A percentile compares a stretch with the other conserved stretches of the same genome.
These are phyloP conservation scores for Tetragonula carbonaria DNA, from an alignment of 2,888 invertebrate genomes.

Conservation along the genomic window DNA sequence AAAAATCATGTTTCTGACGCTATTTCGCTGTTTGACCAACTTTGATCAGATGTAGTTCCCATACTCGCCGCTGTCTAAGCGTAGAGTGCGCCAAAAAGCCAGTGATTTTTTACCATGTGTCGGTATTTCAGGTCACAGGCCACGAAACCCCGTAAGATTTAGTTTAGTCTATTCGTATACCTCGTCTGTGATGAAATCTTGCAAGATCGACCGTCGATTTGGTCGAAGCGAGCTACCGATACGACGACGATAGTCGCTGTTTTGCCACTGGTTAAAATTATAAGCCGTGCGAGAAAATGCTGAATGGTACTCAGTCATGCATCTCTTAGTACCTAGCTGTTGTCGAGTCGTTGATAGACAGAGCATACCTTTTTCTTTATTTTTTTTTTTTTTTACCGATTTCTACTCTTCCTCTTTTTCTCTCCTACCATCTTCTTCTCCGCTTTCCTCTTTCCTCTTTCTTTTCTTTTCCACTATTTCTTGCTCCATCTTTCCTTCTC, in stretches of 20 bases:
- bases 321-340: constrained; percentile 82
- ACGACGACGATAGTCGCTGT: constrained; percentile 66
- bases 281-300: constrained; percentile 73
- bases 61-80: too few species aligned
- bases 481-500: constrained; percentile 10
- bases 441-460: not conserved
- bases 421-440: constrained; percentile 42
- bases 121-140: too few species aligned
- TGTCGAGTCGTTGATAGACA: constrained; percentile 84
- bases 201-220: too few species aligned
- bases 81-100: too few species aligned
- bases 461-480: constrained; percentile 48
- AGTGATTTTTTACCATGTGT: too few species aligned
- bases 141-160: too few species aligned
- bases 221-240: constrained; percentile 70
- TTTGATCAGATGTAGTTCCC: too few species aligned
- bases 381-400: constrained; percentile 70
- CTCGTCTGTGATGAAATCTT: not conserved
- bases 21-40: too few species aligned
- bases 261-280: constrained; percentile 72
- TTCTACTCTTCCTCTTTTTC: constrained; percentile 38
- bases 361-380: constrained; percentile 77
- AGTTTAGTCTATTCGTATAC: too few species aligned
- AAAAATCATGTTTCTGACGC: too few species aligned
- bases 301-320: constrained; percentile 79